Percentiles rank a stretch among this genome's conserved stretches.
Evolutionary conservation across 2,113 vertebrate species (phyloP).

Genomic region (Ptilorrhoa leucosticta): DNA sequence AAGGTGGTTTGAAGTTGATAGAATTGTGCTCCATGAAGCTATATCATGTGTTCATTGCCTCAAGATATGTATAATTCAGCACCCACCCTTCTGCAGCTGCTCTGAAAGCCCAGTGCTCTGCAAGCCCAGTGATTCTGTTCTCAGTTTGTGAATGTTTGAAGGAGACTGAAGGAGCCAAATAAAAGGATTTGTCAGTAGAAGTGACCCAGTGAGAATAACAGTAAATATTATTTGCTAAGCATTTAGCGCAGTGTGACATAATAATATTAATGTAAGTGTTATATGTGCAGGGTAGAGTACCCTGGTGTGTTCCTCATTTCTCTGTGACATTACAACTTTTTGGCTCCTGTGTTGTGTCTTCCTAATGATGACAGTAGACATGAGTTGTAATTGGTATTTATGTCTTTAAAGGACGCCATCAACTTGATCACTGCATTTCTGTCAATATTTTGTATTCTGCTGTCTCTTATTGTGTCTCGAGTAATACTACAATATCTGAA

Average conservation of each 20-base stretch:
- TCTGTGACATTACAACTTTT: background rate
- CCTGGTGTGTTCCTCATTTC: background rate
- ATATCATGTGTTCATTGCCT: background rate
- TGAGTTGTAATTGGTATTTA: background rate
- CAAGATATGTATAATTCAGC: background rate
- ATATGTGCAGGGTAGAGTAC: background rate
- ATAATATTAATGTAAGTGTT: background rate
- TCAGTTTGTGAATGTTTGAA: background rate
- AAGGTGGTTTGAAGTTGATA: background rate
- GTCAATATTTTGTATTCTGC: background rate
- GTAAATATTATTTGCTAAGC: background rate
- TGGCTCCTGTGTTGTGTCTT: background rate
- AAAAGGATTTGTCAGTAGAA: background rate
- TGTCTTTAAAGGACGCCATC: background rate
- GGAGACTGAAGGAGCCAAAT: background rate
- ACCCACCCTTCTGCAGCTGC: background rate
- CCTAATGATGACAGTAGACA: background rate
- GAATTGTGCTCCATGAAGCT: background rate
- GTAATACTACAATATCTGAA: background rate
- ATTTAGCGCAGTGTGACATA: background rate
- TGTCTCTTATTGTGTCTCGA: background rate
- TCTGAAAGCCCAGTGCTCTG: background rate
- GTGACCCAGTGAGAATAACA: background rate
- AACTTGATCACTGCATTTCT: background rate
- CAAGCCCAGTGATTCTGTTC: background rate